Base-by-base conservation (phyloP, 2,113 vertebrate species). In the Myotis lucifugus region DNA sequence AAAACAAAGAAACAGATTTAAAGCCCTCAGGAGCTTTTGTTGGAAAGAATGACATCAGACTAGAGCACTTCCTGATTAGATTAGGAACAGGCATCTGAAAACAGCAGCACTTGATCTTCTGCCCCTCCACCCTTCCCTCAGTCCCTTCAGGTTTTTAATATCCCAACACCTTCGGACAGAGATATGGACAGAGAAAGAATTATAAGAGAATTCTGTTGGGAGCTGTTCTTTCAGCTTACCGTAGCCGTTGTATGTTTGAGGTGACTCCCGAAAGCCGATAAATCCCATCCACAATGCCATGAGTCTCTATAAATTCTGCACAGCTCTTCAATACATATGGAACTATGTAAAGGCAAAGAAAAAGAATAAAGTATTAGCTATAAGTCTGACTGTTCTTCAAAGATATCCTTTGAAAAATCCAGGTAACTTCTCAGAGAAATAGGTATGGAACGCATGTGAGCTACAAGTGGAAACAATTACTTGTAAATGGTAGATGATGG, bases 231-330 rank as follows among this genome's bases (percentile, higher is more conserved):
- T 69, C 4, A 3, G 40, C 95, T 95, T 98, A 99, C 99, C 99
- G 99, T 98, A 99, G 98, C 94, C 99, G 99, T 94, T 99, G 99
- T 97, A 99, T 99, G 97, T 99, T 99, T 91, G 99, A 99, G 88
- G 99, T 99, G 98, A 99, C 98, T 87, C 99, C 99, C 1, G 99
- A 99, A 96, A 99, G 99, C 74, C 99, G 99, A 97, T 99, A 99
- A 96, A 99, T 99, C 66, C 99, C 99, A 59, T 99, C 99, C 98
- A 99, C 99, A 14, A 99, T 98, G 95, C 99, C 99, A 74, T 99
- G 99, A 85, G 99, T 98, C 98, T 99, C 99, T 78, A 99, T 99
- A 96, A 99, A 99, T 97, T 99, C 99, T 0, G 99, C 99, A 98
- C 99, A 99, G 93, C 98, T 99, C 98, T 98, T 99, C 97, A 99